Base-by-base conservation (phyloP, 1,140 invertebrate species). In the Hyles euphorbiae region DNA sequence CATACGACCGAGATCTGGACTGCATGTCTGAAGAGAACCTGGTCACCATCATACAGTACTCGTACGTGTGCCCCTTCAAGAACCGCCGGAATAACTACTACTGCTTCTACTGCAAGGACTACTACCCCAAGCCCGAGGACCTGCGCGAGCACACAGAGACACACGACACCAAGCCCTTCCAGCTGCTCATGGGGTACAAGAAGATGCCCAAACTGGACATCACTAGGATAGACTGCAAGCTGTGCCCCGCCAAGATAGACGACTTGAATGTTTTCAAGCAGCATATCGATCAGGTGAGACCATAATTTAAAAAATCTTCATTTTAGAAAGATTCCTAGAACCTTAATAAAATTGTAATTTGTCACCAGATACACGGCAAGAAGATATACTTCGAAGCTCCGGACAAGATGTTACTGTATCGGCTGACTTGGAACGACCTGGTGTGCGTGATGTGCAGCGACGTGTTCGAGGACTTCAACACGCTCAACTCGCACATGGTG, bases 191-290 rank as follows among this genome's bases (percentile, higher is more conserved):
- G 81, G 82, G 82, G 0, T 87, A 87, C 40, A 84, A 78, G 49
- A 87, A 87, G 64, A 87, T 88, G 81, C 81, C 82, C 0, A 87
- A 88, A 75, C 67, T 88, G 3, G 86, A 88, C 34, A 84, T 88
- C 2, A 87, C 83, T 0, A 74, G 83, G 47, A 88, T 88, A 49
- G 86, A 88, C 53, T 88, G 86, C 43, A 65, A 73, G 11, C 61
- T 88, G 0, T 88, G 86, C 58, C 59, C 76, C n/a, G 48, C 56
- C 8, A 87, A 87, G 59, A 88, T 88, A 0, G 72, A 82, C 8
- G 80, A 87, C 64, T 51, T 88, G 22, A 75, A 72, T 10, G 66
- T 70, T 0, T 88, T 88, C 65, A 88, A 88, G 52, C 73, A 72
- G 3, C 85, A 88, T 45, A 74, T 88, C 52, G 79, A 84, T 11